These are phyloP conservation scores for Enoplosus armatus DNA, from an alignment of 2,797 vertebrate species.

Conservation along the genomic window DNA sequence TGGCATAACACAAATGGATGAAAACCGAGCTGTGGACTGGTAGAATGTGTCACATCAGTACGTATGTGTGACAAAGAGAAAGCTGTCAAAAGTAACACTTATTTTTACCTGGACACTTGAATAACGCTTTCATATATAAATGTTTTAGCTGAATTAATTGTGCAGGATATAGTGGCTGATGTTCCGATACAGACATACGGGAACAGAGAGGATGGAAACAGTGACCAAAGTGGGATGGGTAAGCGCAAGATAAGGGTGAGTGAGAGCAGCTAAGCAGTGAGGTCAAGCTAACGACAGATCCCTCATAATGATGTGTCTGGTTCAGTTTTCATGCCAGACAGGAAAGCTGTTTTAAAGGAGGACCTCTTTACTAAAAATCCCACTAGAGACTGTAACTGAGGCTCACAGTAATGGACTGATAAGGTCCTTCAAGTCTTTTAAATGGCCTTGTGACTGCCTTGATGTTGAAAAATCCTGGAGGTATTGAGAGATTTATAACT, in stretches of 20 bases:
- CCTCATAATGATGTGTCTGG: conserved; percentile 58
- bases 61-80: conserved; percentile 14
- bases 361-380: conserved; percentile 27
- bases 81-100: conserved; percentile 41
- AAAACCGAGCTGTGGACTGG: conserved; percentile 24
- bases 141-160: not conserved
- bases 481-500: conserved; percentile 51
- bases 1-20: conserved; percentile 31
- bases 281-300: conserved; percentile 51
- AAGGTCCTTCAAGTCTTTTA: conserved; percentile 44
- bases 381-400: conserved; percentile 36
- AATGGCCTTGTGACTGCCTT: conserved; percentile 19
- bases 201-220: not conserved
- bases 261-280: conserved; percentile 39
- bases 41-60: not conserved
- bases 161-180: not conserved
- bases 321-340: conserved; percentile 53
- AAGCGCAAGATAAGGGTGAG: conserved; percentile 32
- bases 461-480: conserved; percentile 41
- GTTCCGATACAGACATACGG: not conserved
- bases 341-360: conserved; percentile 43
- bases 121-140: not conserved
- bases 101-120: not conserved
- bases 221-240: conserved; percentile 4
- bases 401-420: conserved; percentile 52